Conservation (phyloP, 2,888 invertebrate species). For the Halictus quadricinctus region DNA sequence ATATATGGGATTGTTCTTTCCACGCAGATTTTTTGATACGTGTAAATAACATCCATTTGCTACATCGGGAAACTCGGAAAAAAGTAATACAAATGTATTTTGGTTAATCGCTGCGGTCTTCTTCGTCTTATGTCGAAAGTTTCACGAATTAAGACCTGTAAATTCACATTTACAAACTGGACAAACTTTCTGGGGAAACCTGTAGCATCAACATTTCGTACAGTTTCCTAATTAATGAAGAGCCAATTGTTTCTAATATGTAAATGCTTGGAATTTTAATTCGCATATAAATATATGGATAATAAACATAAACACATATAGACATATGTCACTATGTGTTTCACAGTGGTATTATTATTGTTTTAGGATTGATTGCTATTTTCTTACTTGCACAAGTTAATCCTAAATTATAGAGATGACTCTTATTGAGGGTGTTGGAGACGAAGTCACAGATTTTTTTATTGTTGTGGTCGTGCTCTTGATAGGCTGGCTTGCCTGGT, state of each 20-base stretch:
- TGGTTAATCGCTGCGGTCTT: not conserved
- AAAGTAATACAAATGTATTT: conserved; percentile 37
- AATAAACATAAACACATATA: not conserved
- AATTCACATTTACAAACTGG: not conserved
- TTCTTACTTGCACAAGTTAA: conserved; percentile 26
- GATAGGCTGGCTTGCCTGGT: conserved; percentile 88
- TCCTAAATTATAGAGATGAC: conserved; percentile 84
- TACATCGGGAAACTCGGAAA: conserved; percentile 18
- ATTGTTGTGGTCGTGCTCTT: conserved; percentile 85
- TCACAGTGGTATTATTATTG: not conserved
- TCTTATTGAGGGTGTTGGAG: conserved; percentile 92
- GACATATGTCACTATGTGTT: conserved; percentile 7
- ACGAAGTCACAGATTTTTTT: conserved; percentile 91
- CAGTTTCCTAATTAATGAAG: not conserved
- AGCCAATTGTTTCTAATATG: not conserved
- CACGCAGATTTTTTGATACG: conserved; percentile 16
- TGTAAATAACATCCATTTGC: conserved; percentile 33
- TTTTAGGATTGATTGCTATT: conserved; percentile 4
- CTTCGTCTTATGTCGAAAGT: not conserved
- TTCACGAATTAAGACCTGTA: not conserved
- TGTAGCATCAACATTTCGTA: conserved; percentile 8
- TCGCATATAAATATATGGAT: not conserved
- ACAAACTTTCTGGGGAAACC: conserved; percentile 5
- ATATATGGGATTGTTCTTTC: conserved; percentile 18
- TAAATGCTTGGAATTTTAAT: not conserved